phyloP scores from a whole-genome alignment of 2,113 vertebrate species.

The Mionectes macconnelli region DNA sequence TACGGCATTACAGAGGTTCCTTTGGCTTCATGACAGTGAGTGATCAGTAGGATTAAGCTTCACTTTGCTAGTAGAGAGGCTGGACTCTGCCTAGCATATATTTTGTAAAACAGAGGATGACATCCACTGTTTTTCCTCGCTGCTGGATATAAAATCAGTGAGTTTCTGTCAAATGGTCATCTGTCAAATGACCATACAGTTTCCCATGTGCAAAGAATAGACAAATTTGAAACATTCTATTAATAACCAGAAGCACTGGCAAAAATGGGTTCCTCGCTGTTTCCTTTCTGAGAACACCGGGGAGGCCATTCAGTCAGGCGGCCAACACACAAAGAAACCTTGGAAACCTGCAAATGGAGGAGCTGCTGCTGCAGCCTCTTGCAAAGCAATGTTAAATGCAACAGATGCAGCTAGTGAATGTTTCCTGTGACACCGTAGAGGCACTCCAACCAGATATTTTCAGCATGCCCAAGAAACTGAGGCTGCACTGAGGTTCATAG shows the following conservation, averaged over 20 bases:
- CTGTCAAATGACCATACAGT: slow-evolving; percentile 50
- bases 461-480: fast-evolving
- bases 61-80: slow-evolving; percentile 40
- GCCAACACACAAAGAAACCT: slow-evolving; percentile 39
- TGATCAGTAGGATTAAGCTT: slow-evolving; percentile 42
- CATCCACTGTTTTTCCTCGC: slow-evolving; percentile 59
- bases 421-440: not conserved
- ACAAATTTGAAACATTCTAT: slow-evolving; percentile 57
- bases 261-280: slow-evolving; percentile 20
- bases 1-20: not conserved
- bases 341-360: not conserved
- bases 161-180: slow-evolving; percentile 37
- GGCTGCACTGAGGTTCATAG: not conserved
- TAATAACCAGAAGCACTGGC: slow-evolving; percentile 36
- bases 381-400: not conserved
- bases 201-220: slow-evolving; percentile 61
- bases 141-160: slow-evolving; percentile 41
- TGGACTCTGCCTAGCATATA: slow-evolving; percentile 23
- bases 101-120: slow-evolving; percentile 39
- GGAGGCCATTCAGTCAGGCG: slow-evolving; percentile 16
- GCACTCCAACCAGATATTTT: not conserved
- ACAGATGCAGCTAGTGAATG: not conserved
- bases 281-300: slow-evolving; percentile 35
- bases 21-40: slow-evolving; percentile 11
- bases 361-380: not conserved